phyloP scores from a whole-genome alignment of 1,140 invertebrate genomes.

The Drosophila busckii region DNA sequence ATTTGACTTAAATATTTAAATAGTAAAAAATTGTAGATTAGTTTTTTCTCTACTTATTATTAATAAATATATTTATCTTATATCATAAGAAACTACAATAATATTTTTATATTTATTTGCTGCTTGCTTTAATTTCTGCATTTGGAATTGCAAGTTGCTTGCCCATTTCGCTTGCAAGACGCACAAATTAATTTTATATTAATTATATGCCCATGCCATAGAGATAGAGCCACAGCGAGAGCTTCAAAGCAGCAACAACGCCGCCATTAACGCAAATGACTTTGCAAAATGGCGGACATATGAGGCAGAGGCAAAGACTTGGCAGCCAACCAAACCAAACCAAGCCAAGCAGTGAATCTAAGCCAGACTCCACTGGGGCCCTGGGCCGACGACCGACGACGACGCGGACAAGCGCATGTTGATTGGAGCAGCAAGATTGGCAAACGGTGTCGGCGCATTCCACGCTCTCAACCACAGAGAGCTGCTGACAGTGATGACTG shows the following conservation, averaged over 20 bases:
- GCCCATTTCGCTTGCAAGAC: background rate
- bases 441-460: slow-evolving; percentile 42
- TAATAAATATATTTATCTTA: no score
- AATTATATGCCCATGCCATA: slow-evolving; percentile 26
- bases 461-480: no score
- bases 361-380: slow-evolving; percentile 35
- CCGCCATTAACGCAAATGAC: slow-evolving; percentile 77
- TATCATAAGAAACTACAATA: no score
- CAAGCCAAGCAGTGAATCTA: slow-evolving; percentile 24
- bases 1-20: no score
- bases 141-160: no score
- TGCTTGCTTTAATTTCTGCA: no score
- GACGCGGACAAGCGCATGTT: slow-evolving; percentile 67
- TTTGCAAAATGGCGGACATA: slow-evolving; percentile 71
- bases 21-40: no score
- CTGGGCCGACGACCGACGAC: slow-evolving; percentile 5
- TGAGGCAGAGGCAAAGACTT: slow-evolving; percentile 74
- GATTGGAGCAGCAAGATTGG: slow-evolving; percentile 73
- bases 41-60: no score
- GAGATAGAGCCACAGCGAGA: slow-evolving; percentile 2
- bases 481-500: slow-evolving; percentile 76
- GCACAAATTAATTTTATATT: slow-evolving; percentile 24
- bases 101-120: no score
- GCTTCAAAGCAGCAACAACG: slow-evolving; percentile 21
- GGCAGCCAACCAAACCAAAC: slow-evolving; percentile 27